Evolutionary conservation across 1,140 invertebrate genomes (phyloP), one percentile per base, ranked within the genome.

Genomic region (Dreissena polymorpha): DNA sequence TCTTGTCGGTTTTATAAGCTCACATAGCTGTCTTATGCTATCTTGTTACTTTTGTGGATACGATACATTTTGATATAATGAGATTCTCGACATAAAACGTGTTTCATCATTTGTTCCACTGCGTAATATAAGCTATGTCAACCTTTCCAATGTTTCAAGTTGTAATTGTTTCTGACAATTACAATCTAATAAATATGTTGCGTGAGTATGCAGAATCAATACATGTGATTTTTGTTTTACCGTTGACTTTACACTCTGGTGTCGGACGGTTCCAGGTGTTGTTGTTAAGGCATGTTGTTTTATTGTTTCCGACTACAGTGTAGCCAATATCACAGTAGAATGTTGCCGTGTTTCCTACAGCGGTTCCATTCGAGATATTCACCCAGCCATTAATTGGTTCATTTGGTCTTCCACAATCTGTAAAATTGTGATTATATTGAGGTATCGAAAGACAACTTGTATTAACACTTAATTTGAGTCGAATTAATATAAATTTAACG

Each of bases 331-430:
- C 21, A 49, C 74, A 76, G 13, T 6, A 63, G 29, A 65, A 65
- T 13, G n/a, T 50, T 0, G 29, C 74, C 39, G 27, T 65, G 18
- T 53, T 12, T 5, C 65, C 49, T 25, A 64, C 63, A 5, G 27
- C 49, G 29, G 74, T 76, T 49, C 72, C 72, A 23, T 23, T 29
- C 14, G 29, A 10, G 14, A 18, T 65, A n/a, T 50, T 50, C 0
- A 60, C 27, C 16, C 25, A 23, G 21, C 55, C 74, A 76, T 76
- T 29, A 0, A n/a, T 23, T 12, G 60, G 74, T n/a, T 16, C n/a
- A 12, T 1, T n/a, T 10, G 60, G 29, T 18, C 29, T n/a, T 49
- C 74, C 74, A 65, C 74, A 76, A n/a, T 76, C 74, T 76, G 39
- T 60, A 76, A 63, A 10, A 39, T 39, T 39, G n/a, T 8, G 39